Base-by-base conservation (phyloP, 2,888 invertebrate genomes). In the Rotaria sp. region DNA sequence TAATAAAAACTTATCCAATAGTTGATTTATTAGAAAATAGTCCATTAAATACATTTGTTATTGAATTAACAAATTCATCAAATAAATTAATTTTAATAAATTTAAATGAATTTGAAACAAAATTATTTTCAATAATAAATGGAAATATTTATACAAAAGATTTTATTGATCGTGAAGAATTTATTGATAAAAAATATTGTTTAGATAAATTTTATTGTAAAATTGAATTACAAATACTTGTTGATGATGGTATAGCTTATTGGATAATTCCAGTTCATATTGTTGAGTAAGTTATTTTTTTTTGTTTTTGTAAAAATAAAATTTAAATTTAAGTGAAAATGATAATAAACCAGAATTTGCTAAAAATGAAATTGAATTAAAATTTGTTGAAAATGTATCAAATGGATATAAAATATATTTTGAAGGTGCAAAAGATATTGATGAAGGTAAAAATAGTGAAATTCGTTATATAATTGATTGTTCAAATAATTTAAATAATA, bases 251-350 rank as follows among this genome's bases (percentile, higher is more conserved):
- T 13, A 45, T 80, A 15, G 45, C 41, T 11, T 80, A 80, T 80
- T 80, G 80, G 45, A n/a, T 80, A 26, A 35, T 80, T 45, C 80
- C 80, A n/a, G 26, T 80, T 80, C 80, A 80, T 80, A 45, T 80
- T 5, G 45, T 80, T 7, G 80, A 80, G 67, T 67, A 35, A 67
- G 67, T 67, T 67, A 1, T 26, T 1, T 26, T 35, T 24, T 8
- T 35, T 67, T 35, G 0, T 67, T 38, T 67, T 0, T 67, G 26
- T 10, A 55, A 55, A 26, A 26, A 26, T 7, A 26, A 26, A 10
- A 55, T 15, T 55, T 55, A 2, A 55, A 30, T 67, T 35, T 0
- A 18, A 67, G 67, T 80, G 80, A 45, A 26, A 80, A 80, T 80
- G 80, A 80, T 45, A 45, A 45, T 80, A 80, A 45, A 80, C 80